These are phyloP conservation scores for Agrochola lychnidis DNA, from an alignment of 2,888 invertebrate species.

Conservation along the genomic window DNA sequence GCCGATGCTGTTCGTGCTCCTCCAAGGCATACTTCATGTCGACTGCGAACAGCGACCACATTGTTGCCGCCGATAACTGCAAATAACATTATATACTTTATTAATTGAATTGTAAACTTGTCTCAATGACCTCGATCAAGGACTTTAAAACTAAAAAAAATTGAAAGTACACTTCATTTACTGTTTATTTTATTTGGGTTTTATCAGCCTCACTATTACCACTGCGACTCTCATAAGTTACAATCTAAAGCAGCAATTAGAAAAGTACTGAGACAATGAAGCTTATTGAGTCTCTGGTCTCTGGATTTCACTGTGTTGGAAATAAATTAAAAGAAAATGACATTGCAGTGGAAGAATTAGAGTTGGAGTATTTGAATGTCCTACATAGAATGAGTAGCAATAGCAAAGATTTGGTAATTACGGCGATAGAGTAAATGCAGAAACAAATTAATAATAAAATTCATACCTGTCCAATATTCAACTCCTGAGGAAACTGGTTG, in stretches of 20 bases:
- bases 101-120: too few species aligned
- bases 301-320: neutral
- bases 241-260: neutral
- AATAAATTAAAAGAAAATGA: neutral
- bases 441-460: neutral
- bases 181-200: neutral
- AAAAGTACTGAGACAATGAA: neutral
- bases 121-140: neutral
- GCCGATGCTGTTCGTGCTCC: conserved; percentile 98
- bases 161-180: neutral
- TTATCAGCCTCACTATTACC: neutral
- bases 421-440: too few species aligned
- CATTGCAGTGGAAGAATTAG: neutral
- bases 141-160: neutral
- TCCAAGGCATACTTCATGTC: conserved; percentile 99
- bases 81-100: conserved; percentile 55
- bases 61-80: conserved; percentile 98
- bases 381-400: neutral
- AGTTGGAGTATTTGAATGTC: neutral
- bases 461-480: conserved; percentile 98
- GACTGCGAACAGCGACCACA: conserved; percentile 99
- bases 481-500: conserved; percentile 99
- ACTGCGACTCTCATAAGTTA: neutral
- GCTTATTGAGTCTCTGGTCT: neutral
- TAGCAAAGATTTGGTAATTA: neutral